Conservation (phyloP, 2,113 vertebrate genomes). For the Mus musculus region GRCm39 chr2:108563001-108563500, state of each 20-base stretch:
- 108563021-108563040: neutral
- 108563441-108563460: neutral
- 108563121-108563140: slow-evolving; percentile 40
- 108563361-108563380: neutral
- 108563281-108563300: neutral
- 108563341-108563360: neutral
- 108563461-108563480: slow-evolving; percentile 42
- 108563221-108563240: neutral
- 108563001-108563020: neutral
- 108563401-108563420: neutral
- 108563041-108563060: slow-evolving; percentile 81
- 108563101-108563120: slow-evolving; percentile 51
- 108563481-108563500: slow-evolving; percentile 43
- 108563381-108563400: neutral
- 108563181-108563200: neutral
- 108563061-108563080: slow-evolving; percentile 26
- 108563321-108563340: neutral
- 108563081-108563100: slow-evolving; percentile 42
- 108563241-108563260: neutral
- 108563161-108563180: slow-evolving; percentile 46
- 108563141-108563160: slow-evolving; percentile 67
- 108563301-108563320: neutral
- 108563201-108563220: neutral
- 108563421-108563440: neutral
- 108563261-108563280: neutral